Evolutionary conservation across 2,888 invertebrate species (phyloP), one percentile per base, ranked within the genome.

Genomic region (Dicycla oo): DNA sequence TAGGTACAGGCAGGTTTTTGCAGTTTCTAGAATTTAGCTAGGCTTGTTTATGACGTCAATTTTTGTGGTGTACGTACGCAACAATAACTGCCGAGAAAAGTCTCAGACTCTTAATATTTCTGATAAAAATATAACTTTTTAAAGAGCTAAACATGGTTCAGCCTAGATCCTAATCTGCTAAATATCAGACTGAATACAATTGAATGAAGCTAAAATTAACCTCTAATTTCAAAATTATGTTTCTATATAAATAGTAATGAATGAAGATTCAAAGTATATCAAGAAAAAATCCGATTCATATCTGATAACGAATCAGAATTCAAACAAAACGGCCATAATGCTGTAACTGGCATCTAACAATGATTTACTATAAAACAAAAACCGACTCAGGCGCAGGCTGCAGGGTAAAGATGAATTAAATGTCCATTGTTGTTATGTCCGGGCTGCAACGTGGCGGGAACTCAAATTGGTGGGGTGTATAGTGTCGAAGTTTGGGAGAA

Each of bases 401-500:
- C 63, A 62, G 58, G 61, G 47, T 80, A 73, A 80, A 75, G 79
- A 83, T 89, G 88, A 89, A 89, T 88, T 85, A 88, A 88, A 87
- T 81, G 72, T 70, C 79, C 76, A 83, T 88, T 88, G 84, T 87
- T 87, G 78, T 82, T 88, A 84, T 82, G 78, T 82, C 77, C 73
- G 62, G 76, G 60, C 74, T 72, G 60, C 70, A 70, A 77, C 75
- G 79, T 75, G 82, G 81, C 73, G 85, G 84, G 85, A 86, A 80
- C 81, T 85, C 82, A 85, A 86, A 87, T 88, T 83, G 88, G 87
- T 87, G 73, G 87, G 86, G 88, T 78, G 84, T 77, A 40, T 63
- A 53, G 69, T 88, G 87, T 86, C 90, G 93, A 93, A 92, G 93
- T 92, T 93, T 85, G 86, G 90, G 88, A 91, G 89, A 88, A 89